Percentiles rank a stretch among this genome's conserved stretches.
Conservation (phyloP, 2,113 vertebrate species). For the Fregata magnificens region DNA sequence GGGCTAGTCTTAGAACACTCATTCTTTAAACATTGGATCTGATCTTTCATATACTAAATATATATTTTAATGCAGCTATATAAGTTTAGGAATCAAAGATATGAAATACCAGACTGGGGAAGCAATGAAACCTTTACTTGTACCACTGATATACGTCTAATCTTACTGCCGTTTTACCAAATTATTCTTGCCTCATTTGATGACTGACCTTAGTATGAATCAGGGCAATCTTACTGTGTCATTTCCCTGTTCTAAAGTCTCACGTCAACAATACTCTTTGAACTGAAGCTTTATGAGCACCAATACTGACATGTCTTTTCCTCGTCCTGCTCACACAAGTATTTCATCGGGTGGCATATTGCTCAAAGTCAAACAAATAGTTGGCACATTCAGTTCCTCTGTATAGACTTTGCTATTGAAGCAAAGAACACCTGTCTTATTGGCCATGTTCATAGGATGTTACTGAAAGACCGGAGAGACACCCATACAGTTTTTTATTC, state of each 20-base stretch:
- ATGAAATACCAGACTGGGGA: not conserved
- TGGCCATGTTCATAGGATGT: not conserved
- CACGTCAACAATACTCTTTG: not conserved
- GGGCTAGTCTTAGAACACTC: not conserved
- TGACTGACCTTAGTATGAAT: not conserved
- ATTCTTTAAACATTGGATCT: not conserved
- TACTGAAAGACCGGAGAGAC: not conserved
- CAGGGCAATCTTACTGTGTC: not conserved
- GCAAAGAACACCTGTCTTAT: constrained; percentile 7
- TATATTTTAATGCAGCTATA: not conserved
- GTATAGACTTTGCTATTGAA: not conserved
- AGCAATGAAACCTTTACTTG: not conserved
- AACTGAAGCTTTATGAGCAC: not conserved
- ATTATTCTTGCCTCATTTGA: not conserved
- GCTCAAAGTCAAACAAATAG: constrained; percentile 1
- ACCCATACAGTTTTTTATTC: not conserved
- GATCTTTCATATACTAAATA: not conserved
- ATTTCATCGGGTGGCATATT: constrained; percentile 11
- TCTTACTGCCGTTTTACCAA: not conserved
- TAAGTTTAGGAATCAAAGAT: not conserved
- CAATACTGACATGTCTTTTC: not conserved
- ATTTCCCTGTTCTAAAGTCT: not conserved
- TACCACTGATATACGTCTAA: not conserved
- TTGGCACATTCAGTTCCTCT: not conserved
- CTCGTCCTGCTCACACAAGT: not conserved